Evolutionary conservation across 2,797 vertebrate species (phyloP).

Genomic region (Leucoraja ocellata): DNA sequence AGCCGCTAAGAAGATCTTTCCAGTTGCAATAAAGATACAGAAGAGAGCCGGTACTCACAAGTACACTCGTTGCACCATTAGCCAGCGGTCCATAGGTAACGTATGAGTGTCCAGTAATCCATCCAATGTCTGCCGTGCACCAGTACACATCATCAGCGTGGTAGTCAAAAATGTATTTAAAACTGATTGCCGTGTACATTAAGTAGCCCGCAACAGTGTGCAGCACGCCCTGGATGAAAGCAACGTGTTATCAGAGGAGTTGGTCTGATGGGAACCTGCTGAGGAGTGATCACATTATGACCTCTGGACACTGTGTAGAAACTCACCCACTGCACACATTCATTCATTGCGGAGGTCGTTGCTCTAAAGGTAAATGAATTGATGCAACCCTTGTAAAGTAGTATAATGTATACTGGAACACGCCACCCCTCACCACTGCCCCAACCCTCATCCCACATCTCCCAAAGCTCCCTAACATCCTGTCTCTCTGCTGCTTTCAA

Average conservation of each 20-base stretch:
- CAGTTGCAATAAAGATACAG: not conserved
- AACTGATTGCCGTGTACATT: slow-evolving; percentile 65
- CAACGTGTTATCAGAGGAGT: not conserved
- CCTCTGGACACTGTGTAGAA: not conserved
- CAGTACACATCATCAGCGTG: slow-evolving; percentile 65
- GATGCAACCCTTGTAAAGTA: not conserved
- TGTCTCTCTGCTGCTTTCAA: not conserved
- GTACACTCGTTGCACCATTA: slow-evolving; percentile 62
- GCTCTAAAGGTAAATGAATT: not conserved
- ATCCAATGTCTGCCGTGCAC: slow-evolving; percentile 72
- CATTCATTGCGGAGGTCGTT: not conserved
- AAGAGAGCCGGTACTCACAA: slow-evolving; percentile 48
- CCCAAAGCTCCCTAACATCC: not conserved
- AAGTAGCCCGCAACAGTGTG: slow-evolving; percentile 66
- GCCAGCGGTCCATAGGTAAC: slow-evolving; percentile 67
- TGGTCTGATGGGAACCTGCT: not conserved
- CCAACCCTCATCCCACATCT: not conserved
- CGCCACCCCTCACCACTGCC: not conserved
- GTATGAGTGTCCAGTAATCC: slow-evolving; percentile 74
- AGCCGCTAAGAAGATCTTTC: not conserved
- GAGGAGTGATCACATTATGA: not conserved
- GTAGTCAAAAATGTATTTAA: slow-evolving; percentile 67
- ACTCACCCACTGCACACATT: no score
- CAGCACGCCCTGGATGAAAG: slow-evolving; percentile 58
- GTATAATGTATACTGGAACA: not conserved